Percentiles rank a stretch among this genome's conserved stretches.
These are phyloP conservation scores for Panagrolaimus sp. DNA, from an alignment of 1,140 invertebrate species.

Conservation along the genomic window DNA sequence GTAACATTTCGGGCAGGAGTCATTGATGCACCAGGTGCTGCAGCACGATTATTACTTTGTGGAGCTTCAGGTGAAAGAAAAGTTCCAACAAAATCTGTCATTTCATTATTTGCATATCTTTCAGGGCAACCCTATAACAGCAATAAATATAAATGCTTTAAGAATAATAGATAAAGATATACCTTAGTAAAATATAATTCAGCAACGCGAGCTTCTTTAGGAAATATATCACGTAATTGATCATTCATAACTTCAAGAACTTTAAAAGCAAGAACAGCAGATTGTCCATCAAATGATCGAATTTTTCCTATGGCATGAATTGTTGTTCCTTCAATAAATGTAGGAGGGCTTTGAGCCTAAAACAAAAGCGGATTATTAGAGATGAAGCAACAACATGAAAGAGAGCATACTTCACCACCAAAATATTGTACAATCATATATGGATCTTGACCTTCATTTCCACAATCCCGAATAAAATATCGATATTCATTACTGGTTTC, in stretches of 20 bases:
- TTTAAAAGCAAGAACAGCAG: not conserved
- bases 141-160: not conserved
- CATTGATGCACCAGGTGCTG: not conserved
- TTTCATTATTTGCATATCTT: not conserved
- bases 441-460: not conserved
- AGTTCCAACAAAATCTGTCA: not conserved
- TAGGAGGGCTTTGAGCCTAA: not conserved
- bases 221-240: not conserved
- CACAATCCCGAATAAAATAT: not conserved
- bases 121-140: not conserved
- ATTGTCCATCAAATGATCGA: not conserved
- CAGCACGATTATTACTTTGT: not conserved
- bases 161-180: not conserved
- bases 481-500: not conserved
- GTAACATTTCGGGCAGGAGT: too few species aligned
- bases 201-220: not conserved
- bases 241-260: not conserved
- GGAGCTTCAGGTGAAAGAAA: slow-evolving; percentile 1
- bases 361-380: not conserved
- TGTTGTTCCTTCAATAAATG: not conserved
- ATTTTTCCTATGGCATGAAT: not conserved
- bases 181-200: slow-evolving; percentile 7
- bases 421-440: not conserved
- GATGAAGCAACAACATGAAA: not conserved
- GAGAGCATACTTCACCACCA: not conserved